Evolutionary conservation across 2,888 invertebrate species (phyloP).

Genomic region (Pogonocherus hispidulus): DNA sequence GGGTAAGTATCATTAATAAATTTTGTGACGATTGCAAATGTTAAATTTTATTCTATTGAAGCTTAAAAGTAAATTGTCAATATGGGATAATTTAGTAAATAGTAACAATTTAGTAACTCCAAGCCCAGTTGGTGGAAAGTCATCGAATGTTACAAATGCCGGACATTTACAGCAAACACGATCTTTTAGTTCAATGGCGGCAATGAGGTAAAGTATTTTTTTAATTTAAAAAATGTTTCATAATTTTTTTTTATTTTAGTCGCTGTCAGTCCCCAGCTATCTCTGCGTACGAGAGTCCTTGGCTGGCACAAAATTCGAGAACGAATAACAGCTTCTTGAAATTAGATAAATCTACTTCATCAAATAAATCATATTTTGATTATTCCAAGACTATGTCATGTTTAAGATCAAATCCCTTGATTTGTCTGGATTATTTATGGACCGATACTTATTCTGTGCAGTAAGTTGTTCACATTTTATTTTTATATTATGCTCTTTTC

Average conservation of each 20-base stretch:
- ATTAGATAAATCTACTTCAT: neutral
- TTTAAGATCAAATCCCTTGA: slow-evolving; percentile 78
- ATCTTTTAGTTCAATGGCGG: slow-evolving; percentile 71
- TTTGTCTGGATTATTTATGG: slow-evolving; percentile 93
- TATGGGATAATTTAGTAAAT: slow-evolving; percentile 61
- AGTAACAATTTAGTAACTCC: slow-evolving; percentile 53
- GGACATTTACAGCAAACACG: slow-evolving; percentile 62
- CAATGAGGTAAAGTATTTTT: slow-evolving; percentile 65
- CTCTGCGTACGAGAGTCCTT: slow-evolving; percentile 58
- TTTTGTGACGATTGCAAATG: slow-evolving; percentile 2
- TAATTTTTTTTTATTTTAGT: slow-evolving; percentile 56
- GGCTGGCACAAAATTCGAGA: slow-evolving; percentile 58
- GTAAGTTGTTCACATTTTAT: slow-evolving; percentile 44
- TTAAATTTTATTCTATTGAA: slow-evolving; percentile 45
- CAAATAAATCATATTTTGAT: slow-evolving; percentile 67
- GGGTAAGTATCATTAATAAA: slow-evolving; percentile 43
- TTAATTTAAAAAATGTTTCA: neutral
- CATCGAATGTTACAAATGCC: slow-evolving; percentile 50
- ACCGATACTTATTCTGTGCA: slow-evolving; percentile 74
- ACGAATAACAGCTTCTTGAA: slow-evolving; percentile 51
- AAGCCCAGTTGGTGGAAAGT: slow-evolving; percentile 60
- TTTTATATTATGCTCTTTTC: too few species aligned
- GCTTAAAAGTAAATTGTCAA: slow-evolving; percentile 61
- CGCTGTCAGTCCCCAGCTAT: slow-evolving; percentile 70
- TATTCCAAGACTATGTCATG: slow-evolving; percentile 59